Evolutionary conservation across 2,888 invertebrate species (phyloP).

Genomic region (Germaria angustata): DNA sequence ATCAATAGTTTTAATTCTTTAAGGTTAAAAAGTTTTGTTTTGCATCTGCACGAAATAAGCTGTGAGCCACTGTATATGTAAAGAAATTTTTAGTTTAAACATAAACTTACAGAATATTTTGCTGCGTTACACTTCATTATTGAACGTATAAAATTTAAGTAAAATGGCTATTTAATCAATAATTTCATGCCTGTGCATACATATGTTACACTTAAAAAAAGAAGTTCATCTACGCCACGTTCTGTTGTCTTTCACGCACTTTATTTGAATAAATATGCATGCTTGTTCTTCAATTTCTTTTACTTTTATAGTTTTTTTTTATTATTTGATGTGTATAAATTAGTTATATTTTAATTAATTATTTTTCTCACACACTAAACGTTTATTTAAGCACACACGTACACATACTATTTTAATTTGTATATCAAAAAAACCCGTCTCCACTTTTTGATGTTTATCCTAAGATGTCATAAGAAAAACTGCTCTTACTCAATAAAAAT

Average conservation of each 20-base stretch:
- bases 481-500: conserved; percentile 69
- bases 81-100: not conserved
- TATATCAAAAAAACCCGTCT: conserved; percentile 14
- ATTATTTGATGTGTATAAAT: not conserved
- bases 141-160: not conserved
- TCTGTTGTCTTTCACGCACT: not conserved
- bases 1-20: too few relatives aligned
- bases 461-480: conserved; percentile 69
- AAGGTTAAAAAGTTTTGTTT: too few relatives aligned
- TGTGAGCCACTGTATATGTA: too few relatives aligned
- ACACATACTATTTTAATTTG: conserved; percentile 19
- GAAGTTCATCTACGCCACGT: not conserved
- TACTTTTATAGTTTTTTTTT: not conserved
- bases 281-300: too few relatives aligned
- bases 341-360: conserved; percentile 6
- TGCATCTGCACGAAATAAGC: too few relatives aligned
- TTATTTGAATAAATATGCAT: not conserved
- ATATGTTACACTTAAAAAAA: not conserved
- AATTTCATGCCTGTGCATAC: not conserved
- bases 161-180: not conserved
- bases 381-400: conserved; percentile 25
- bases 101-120: conserved; percentile 7
- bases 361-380: conserved; percentile 14
- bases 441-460: conserved; percentile 48
- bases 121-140: not conserved